These are phyloP conservation scores for Macquaria ambigua DNA, from an alignment of 2,113 vertebrate genomes.

Conservation along the genomic window DNA sequence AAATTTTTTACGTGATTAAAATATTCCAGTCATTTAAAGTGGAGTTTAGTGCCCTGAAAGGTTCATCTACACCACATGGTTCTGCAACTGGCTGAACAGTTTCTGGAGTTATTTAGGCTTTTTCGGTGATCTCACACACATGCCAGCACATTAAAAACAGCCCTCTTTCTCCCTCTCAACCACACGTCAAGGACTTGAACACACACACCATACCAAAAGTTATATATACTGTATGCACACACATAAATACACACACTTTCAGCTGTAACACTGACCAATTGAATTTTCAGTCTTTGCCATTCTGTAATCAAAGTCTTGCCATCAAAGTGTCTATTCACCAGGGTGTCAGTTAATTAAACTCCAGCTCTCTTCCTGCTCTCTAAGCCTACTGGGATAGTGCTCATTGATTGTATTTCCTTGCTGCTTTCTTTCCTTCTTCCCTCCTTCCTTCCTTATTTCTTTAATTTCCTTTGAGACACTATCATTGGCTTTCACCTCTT, in stretches of 20 bases:
- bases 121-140: not conserved
- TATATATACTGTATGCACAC: not conserved
- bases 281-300: slow-evolving; percentile 23
- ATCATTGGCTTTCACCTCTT: not conserved
- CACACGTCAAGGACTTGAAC: not conserved
- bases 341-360: slow-evolving; percentile 49
- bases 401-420: slow-evolving; percentile 45
- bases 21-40: not conserved
- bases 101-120: not conserved
- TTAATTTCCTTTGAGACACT: slow-evolving; percentile 33
- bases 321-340: slow-evolving; percentile 44
- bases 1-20: too few species aligned
- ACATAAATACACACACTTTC: not conserved
- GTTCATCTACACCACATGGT: not conserved
- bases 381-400: not conserved
- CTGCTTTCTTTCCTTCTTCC: not conserved
- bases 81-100: not conserved
- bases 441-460: not conserved
- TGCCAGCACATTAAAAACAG: not conserved
- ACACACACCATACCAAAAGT: not conserved
- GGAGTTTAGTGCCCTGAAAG: not conserved
- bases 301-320: slow-evolving; percentile 36
- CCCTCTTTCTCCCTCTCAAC: not conserved
- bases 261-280: slow-evolving; percentile 3
- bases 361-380: slow-evolving; percentile 25